These are phyloP conservation scores for Mustela lutreola DNA, from an alignment of 2,113 vertebrate species.

Conservation along the genomic window DNA sequence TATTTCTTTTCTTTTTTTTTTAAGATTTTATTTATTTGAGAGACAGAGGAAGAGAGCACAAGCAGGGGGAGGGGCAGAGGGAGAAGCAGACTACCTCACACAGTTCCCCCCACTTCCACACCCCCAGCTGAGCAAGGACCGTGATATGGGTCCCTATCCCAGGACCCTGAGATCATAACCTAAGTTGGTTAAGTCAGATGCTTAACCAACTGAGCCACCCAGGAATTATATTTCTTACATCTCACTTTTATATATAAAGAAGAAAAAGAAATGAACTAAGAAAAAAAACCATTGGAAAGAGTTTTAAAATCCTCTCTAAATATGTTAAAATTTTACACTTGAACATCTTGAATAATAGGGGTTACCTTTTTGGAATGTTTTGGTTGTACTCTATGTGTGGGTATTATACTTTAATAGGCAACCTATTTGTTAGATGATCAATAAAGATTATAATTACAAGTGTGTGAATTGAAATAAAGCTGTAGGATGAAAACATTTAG, in stretches of 20 bases:
- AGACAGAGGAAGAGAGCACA: not conserved
- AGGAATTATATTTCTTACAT: not conserved
- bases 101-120: no score
- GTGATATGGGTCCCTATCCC: not conserved
- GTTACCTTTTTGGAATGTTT: rapidly evolving
- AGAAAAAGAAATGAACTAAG: not conserved
- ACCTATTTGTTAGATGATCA: not conserved
- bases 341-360: not conserved
- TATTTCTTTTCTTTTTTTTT: no score
- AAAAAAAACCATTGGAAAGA: not conserved
- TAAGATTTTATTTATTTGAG: not conserved
- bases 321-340: not conserved
- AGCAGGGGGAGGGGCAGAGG: not conserved
- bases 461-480: not conserved
- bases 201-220: not conserved
- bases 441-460: not conserved
- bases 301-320: not conserved
- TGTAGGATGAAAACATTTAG: not conserved
- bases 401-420: not conserved
- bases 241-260: not conserved
- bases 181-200: not conserved
- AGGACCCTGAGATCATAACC: not conserved
- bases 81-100: not conserved
- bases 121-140: not conserved
- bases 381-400: not conserved